Conservation (phyloP, 2,113 vertebrate genomes). For the Peromyscus leucopus region DNA sequence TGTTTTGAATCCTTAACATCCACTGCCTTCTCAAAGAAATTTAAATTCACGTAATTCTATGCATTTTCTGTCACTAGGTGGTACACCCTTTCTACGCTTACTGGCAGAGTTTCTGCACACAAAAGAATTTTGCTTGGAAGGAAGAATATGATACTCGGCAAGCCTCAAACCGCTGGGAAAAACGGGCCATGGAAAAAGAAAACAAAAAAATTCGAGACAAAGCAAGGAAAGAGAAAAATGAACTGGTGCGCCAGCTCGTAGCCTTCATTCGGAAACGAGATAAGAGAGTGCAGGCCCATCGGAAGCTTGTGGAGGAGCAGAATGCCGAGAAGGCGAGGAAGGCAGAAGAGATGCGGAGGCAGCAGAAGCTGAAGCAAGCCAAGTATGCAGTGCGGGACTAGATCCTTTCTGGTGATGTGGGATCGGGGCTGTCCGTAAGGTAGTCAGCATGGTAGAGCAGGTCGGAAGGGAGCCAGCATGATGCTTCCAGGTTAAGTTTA, state of each 20-base stretch:
- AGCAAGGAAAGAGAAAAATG: conserved; percentile 94
- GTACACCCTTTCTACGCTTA: conserved; percentile 97
- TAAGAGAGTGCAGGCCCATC: conserved; percentile 95
- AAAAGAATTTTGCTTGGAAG: conserved; percentile 96
- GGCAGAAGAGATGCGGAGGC: conserved; percentile 91
- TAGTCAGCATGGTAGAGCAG: not conserved
- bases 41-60: not conserved
- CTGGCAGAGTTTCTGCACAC: conserved; percentile 99
- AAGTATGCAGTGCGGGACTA: conserved; percentile 86
- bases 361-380: conserved; percentile 94
- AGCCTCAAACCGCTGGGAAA: conserved; percentile 98
- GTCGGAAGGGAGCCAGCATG: rapidly evolving
- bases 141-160: conserved; percentile 97
- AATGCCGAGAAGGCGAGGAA: conserved; percentile 95
- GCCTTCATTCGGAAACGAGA: conserved; percentile 96
- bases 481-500: not conserved
- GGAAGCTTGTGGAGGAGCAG: conserved; percentile 94
- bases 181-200: conserved; percentile 99
- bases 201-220: conserved; percentile 96
- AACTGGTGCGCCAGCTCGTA: conserved; percentile 94
- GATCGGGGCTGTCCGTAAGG: rapidly evolving
- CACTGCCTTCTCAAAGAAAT: not conserved
- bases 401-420: not conserved
- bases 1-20: not conserved
- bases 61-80: conserved; percentile 85